Percentiles rank a stretch among this genome's conserved stretches.
Conservation (phyloP, 1,140 invertebrate species). For the Leptoteleia sp. region DNA sequence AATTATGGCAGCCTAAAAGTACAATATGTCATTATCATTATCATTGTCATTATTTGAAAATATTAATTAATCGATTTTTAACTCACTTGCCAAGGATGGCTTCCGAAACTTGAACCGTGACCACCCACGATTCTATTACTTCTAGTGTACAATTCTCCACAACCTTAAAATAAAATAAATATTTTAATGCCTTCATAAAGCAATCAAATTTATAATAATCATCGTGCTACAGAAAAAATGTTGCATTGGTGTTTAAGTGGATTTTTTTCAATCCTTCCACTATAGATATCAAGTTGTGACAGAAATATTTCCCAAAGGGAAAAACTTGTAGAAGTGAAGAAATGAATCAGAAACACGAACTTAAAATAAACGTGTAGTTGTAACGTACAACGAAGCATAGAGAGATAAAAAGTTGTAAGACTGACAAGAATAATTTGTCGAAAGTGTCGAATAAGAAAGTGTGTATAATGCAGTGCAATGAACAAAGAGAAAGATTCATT, state of each 20-base stretch:
- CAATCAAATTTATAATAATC: constrained; percentile 36
- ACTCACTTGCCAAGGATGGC: constrained; percentile 94
- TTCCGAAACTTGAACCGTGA: constrained; percentile 92
- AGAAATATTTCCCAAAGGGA: constrained; percentile 25
- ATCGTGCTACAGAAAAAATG: constrained; percentile 49
- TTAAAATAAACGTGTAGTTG: constrained; percentile 14
- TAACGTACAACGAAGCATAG: constrained; percentile 43
- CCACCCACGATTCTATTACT: constrained; percentile 96
- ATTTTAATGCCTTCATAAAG: constrained; percentile 28
- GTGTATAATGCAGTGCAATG: constrained; percentile 48
- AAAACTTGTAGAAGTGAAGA: constrained; percentile 31
- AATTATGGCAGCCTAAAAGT: constrained; percentile 89
- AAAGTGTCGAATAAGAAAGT: constrained; percentile 63
- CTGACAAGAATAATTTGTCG: constrained; percentile 45
- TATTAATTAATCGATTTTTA: too few species aligned
- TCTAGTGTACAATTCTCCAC: constrained; percentile 91
- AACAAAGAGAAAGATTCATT: constrained; percentile 54
- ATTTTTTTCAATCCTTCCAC: constrained; percentile 20
- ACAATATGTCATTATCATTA: constrained; percentile 1
- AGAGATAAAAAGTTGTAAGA: constrained; percentile 17
- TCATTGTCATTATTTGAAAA: too few species aligned
- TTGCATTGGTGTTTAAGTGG: constrained; percentile 14
- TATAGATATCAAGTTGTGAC: constrained; percentile 30
- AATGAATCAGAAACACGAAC: constrained; percentile 15
- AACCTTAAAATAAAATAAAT: constrained; percentile 83